Base-by-base conservation (phyloP, 2,113 vertebrate genomes). In the Mesembrinibis cayennensis region DNA sequence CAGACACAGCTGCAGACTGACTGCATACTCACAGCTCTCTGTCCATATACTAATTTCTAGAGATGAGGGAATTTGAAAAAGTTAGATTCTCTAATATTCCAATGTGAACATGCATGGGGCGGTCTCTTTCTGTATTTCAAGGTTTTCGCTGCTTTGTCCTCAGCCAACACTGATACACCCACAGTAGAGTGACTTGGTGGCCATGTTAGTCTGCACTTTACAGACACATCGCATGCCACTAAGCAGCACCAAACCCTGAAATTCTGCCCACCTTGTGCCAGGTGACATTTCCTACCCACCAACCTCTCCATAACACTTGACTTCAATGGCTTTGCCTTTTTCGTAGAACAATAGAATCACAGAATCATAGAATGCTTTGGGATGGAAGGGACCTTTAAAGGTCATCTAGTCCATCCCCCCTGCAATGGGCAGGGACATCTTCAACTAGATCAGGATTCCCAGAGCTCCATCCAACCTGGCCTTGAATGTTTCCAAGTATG, bases 41-140 rank as follows among this genome's bases (percentile, higher is more conserved):
- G 44, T 38, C 12, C 59, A 44, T 13, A 26, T 45, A 76, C 27
- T 40, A 20, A 77, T 66, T 65, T 45, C 27, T 49, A 27, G 16
- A 86, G 22, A 70, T 61, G 12, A 69, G 38, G 49, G 16, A 78
- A 95, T 13, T 3, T 49, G 44, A 59, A 62, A n/a, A 69, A 78
- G 40, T 71, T 56, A 44, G 10, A 65, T 76, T 66, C 17, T 29
- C 42, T 81, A 78, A n/a, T n/a, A 77, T 65, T 78, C 25, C 52
- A 74, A 1, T 2, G 4, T 0, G 1, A 87, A 67, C 8, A 67
- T 25, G 38, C 25, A 55, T 2, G 3, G 12, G 13, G 8, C 2
- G 1, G 30, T 47, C 20, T 79, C 81, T n/a, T 32, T 34, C 22
- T 5, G 16, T 63, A 27, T 63, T 87, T 63, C 0, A 0, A 89